Percentiles rank a stretch among this genome's conserved stretches.
Evolutionary conservation across 2,797 vertebrate species (phyloP).

Genomic region (Sebastolobus altivelis): DNA sequence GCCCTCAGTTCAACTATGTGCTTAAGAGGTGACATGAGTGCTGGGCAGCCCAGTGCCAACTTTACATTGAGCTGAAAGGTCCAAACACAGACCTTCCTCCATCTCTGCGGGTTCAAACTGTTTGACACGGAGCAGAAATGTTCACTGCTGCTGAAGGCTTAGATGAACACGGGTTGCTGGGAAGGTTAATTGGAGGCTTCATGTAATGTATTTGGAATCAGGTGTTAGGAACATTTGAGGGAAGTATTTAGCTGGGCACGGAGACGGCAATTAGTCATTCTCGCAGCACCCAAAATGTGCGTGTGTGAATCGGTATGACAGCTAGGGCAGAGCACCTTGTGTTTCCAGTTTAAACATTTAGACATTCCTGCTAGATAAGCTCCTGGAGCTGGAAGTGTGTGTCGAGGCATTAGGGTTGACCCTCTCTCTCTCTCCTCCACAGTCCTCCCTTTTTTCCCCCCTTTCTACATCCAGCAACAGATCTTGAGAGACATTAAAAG

Average conservation of each 20-base stretch:
- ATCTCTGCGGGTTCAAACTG: constrained; percentile 22
- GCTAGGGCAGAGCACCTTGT: constrained; percentile 69
- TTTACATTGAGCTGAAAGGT: constrained; percentile 62
- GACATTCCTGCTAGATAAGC: constrained; percentile 83
- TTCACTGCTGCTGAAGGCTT: constrained; percentile 32
- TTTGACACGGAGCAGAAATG: constrained; percentile 43
- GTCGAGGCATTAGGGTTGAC: constrained; percentile 61
- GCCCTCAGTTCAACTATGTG: constrained; percentile 74
- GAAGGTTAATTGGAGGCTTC: constrained; percentile 57
- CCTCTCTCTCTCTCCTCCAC: constrained; percentile 38
- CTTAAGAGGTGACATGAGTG: constrained; percentile 76
- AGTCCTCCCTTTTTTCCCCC: constrained; percentile 9
- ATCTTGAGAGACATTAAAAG: constrained; percentile 27
- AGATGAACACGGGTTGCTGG: constrained; percentile 20
- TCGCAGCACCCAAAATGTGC: constrained; percentile 27
- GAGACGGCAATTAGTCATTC: constrained; percentile 50
- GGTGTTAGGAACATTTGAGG: constrained; percentile 45
- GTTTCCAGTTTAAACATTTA: constrained; percentile 83
- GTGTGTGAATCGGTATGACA: constrained; percentile 48
- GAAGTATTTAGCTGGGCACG: constrained; percentile 46
- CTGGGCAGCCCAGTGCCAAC: constrained; percentile 64
- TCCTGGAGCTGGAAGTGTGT: constrained; percentile 67
- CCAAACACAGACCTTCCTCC: constrained; percentile 37
- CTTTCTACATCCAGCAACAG: constrained; percentile 27
- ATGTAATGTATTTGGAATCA: constrained; percentile 45